phyloP scores from a whole-genome alignment of 1,140 invertebrate genomes.

The Monochamus saltuarius region DNA sequence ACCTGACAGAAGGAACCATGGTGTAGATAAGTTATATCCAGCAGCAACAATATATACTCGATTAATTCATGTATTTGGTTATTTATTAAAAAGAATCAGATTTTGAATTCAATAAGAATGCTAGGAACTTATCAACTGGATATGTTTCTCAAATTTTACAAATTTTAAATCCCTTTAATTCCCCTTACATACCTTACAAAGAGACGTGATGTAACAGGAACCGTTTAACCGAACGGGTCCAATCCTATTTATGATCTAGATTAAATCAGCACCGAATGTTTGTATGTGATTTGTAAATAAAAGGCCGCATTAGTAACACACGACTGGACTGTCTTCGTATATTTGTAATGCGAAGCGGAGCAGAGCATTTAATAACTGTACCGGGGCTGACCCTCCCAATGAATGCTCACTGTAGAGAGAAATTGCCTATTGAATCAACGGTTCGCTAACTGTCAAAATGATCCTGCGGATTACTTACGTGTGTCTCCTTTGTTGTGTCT shows the following conservation, averaged over 20 bases:
- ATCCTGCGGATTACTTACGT: slow-evolving; percentile 27
- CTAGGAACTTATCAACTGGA: too few relatives aligned
- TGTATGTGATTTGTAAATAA: slow-evolving; percentile 20
- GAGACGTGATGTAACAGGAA: too few relatives aligned
- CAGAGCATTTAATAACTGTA: slow-evolving; percentile 18
- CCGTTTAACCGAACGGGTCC: neutral
- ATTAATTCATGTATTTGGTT: too few relatives aligned
- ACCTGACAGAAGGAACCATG: too few relatives aligned
- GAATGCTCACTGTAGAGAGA: slow-evolving; percentile 33
- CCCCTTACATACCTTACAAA: too few relatives aligned
- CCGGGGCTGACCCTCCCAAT: slow-evolving; percentile 16
- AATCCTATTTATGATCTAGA: neutral
- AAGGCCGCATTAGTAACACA: slow-evolving; percentile 20
- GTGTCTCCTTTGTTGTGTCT: slow-evolving; percentile 19
- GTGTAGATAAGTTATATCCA: too few relatives aligned
- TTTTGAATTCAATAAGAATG: too few relatives aligned
- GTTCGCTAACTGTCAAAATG: slow-evolving; percentile 41
- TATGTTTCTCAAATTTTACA: too few relatives aligned
- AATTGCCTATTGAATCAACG: slow-evolving; percentile 40
- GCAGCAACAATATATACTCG: too few relatives aligned
- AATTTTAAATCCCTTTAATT: too few relatives aligned
- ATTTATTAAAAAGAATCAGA: too few relatives aligned
- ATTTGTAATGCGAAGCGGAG: slow-evolving; percentile 5
- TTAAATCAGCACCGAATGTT: slow-evolving; percentile 15
- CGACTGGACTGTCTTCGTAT: slow-evolving; percentile 14